A percentile compares a stretch with the other conserved stretches of the same genome.
phyloP scores from a whole-genome alignment of 2,797 vertebrate genomes.

The Takifugu ocellatus region DNA sequence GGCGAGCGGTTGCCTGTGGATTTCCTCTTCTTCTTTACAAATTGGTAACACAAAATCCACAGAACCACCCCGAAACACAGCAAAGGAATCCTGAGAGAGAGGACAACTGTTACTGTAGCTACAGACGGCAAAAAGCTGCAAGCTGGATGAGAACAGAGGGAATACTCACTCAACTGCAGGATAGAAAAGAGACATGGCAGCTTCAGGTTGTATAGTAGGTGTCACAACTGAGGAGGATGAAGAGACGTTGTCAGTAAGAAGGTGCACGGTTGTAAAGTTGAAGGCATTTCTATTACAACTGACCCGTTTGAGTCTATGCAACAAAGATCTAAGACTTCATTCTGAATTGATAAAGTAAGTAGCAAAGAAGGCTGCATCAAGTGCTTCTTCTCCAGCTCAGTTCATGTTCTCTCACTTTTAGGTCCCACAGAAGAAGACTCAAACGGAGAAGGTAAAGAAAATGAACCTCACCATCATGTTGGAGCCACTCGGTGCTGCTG shows the following conservation, averaged over 20 bases:
- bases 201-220: background rate
- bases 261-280: no score
- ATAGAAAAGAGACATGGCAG: conserved; percentile 14
- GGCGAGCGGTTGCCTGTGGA: background rate
- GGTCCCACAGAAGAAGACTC: background rate
- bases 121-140: background rate
- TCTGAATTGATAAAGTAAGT: background rate
- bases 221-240: conserved; percentile 11
- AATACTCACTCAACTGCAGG: conserved; percentile 26
- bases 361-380: background rate
- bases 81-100: conserved; percentile 32
- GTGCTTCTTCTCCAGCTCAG: background rate
- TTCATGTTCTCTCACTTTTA: background rate
- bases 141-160: background rate
- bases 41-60: conserved; percentile 36
- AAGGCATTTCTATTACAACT: no score
- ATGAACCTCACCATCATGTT: conserved; percentile 27
- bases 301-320: no score
- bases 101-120: background rate
- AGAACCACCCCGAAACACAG: conserved; percentile 1
- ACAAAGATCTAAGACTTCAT: background rate
- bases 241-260: conserved; percentile 1
- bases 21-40: conserved; percentile 8
- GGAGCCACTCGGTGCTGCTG: conserved; percentile 7
- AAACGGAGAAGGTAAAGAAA: background rate